Conservation (phyloP, 2,113 vertebrate genomes). For the Cyprinus carpio region DNA sequence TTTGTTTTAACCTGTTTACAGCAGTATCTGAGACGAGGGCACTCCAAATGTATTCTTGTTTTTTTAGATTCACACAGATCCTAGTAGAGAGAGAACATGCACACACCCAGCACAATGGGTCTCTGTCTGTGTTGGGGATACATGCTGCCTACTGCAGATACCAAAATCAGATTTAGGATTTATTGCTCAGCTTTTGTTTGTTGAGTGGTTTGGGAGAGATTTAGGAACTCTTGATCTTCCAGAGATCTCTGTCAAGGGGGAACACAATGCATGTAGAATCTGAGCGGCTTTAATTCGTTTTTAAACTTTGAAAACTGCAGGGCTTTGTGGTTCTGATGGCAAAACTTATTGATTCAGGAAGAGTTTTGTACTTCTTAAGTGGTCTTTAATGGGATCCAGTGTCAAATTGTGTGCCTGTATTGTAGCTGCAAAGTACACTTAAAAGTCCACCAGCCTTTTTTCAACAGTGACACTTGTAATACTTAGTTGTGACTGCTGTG, state of each 20-base stretch:
- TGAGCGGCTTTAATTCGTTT: slow-evolving; percentile 68
- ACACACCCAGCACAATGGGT: slow-evolving; percentile 70
- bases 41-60: not conserved
- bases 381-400: slow-evolving; percentile 9
- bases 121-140: slow-evolving; percentile 68
- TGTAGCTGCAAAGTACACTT: slow-evolving; percentile 23
- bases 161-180: slow-evolving; percentile 75
- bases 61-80: slow-evolving; percentile 28
- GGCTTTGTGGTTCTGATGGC: slow-evolving; percentile 18
- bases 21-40: not conserved
- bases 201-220: slow-evolving; percentile 69
- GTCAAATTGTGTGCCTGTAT: slow-evolving; percentile 20
- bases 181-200: slow-evolving; percentile 70
- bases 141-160: slow-evolving; percentile 73
- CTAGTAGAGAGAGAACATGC: slow-evolving; percentile 27
- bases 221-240: slow-evolving; percentile 63
- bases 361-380: slow-evolving; percentile 11
- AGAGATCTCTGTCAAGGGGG: slow-evolving; percentile 68
- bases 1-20: slow-evolving; percentile 28
- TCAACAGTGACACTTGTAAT: slow-evolving; percentile 37
- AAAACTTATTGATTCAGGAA: slow-evolving; percentile 21
- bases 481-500: slow-evolving; percentile 24
- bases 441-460: slow-evolving; percentile 13
- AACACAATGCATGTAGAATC: slow-evolving; percentile 63
- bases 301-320: slow-evolving; percentile 66